Percentiles rank a stretch among this genome's conserved stretches.
Conservation (phyloP, 2,113 vertebrate genomes). For the Loxodonta africana region DNA sequence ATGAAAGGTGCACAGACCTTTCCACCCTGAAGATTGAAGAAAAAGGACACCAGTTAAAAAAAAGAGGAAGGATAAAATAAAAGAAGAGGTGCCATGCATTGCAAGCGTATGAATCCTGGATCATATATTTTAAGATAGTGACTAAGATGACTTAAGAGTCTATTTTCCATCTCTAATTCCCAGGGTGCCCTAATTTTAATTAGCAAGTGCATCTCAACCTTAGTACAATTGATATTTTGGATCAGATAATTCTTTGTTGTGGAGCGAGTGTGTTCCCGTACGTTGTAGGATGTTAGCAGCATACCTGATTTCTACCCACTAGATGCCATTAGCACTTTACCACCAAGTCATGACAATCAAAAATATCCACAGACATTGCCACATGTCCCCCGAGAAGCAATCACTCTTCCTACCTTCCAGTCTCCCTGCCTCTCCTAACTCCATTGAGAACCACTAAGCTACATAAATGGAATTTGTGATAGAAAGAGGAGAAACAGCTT, state of each 20-base stretch:
- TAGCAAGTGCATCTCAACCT: background rate
- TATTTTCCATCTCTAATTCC: background rate
- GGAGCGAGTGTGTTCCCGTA: background rate
- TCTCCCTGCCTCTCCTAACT: background rate
- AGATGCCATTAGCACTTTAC: background rate
- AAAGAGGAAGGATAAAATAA: background rate
- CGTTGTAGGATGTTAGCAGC: background rate
- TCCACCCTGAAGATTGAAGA: background rate
- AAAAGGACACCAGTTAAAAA: background rate
- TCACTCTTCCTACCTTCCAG: background rate
- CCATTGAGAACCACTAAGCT: background rate
- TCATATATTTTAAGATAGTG: background rate
- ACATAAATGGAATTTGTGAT: background rate
- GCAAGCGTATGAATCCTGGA: background rate
- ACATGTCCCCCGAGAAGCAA: background rate
- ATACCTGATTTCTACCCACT: background rate
- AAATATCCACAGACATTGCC: background rate
- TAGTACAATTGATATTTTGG: background rate
- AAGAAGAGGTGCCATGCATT: background rate
- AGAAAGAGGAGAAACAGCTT: background rate
- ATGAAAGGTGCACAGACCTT: background rate
- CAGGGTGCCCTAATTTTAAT: background rate
- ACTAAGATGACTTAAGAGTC: background rate
- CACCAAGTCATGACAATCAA: background rate
- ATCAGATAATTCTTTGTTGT: background rate